Evolutionary conservation across 2,797 vertebrate genomes (phyloP).

Genomic region (Chanos chanos): DNA sequence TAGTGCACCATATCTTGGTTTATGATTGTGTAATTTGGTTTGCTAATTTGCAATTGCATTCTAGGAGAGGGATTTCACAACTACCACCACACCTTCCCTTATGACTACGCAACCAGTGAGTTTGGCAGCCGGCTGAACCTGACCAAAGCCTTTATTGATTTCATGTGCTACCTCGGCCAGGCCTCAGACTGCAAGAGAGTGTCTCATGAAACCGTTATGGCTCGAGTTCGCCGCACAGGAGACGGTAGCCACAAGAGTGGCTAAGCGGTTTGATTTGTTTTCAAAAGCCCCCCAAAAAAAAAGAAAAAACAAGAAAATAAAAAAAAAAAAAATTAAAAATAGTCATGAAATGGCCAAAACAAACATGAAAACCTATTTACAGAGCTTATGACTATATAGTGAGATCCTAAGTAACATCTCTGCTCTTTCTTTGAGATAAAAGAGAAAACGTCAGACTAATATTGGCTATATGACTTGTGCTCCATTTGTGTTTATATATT

Average conservation of each 20-base stretch:
- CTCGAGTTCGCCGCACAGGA: constrained; percentile 82
- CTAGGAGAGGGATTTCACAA: constrained; percentile 97
- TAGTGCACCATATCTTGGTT: background rate
- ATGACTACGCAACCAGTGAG: constrained; percentile 89
- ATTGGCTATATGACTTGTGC: constrained; percentile 51
- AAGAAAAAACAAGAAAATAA: constrained; percentile 12
- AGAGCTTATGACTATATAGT: constrained; percentile 43
- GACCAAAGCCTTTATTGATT: constrained; percentile 88
- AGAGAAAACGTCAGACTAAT: constrained; percentile 59
- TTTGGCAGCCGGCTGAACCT: constrained; percentile 84
- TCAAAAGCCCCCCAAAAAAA: background rate
- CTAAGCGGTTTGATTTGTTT: constrained; percentile 60
- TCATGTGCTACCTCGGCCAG: constrained; percentile 84
- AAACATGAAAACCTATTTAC: constrained; percentile 54
- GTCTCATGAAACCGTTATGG: constrained; percentile 69
- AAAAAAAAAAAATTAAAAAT: constrained; percentile 22
- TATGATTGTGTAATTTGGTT: background rate
- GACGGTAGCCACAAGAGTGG: constrained; percentile 84
- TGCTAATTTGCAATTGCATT: constrained; percentile 18
- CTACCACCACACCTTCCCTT: constrained; percentile 94
- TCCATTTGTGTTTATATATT: background rate
- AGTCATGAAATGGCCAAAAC: constrained; percentile 51
- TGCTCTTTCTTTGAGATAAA: constrained; percentile 53
- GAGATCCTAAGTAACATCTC: constrained; percentile 45
- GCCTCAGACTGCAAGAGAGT: constrained; percentile 83